These are phyloP conservation scores for Agonopterix arenella DNA, from an alignment of 2,888 invertebrate species.

Conservation along the genomic window DNA sequence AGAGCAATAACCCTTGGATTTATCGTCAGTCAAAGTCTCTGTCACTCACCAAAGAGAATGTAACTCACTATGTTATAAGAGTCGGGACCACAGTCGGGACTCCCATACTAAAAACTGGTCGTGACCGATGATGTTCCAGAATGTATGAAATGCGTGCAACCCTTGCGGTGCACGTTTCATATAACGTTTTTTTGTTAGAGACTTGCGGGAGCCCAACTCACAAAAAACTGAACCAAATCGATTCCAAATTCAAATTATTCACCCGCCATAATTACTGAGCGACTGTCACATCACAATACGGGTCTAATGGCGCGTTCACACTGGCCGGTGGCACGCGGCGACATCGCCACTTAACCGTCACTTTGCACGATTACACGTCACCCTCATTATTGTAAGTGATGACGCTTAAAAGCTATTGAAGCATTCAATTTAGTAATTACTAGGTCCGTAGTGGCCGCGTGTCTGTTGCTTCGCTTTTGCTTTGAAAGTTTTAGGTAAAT, in stretches of 20 bases:
- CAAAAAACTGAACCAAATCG: constrained; percentile 1
- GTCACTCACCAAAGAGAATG: too few relatives aligned
- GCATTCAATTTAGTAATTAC: constrained; percentile 74
- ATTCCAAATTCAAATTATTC: constrained; percentile 54
- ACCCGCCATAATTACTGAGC: constrained; percentile 33
- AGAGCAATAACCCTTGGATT: too few relatives aligned
- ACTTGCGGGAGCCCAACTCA: too few relatives aligned
- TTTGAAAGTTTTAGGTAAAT: constrained; percentile 27
- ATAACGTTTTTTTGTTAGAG: too few relatives aligned
- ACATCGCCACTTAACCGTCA: constrained; percentile 61
- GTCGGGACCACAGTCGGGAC: too few relatives aligned
- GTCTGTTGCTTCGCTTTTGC: not conserved
- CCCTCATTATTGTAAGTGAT: constrained; percentile 73
- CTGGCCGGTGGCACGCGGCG: constrained; percentile 38
- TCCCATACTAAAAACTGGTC: too few relatives aligned
- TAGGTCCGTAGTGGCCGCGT: constrained; percentile 36
- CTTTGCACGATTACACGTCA: constrained; percentile 44
- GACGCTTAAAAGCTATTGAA: constrained; percentile 68
- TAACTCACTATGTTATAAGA: too few relatives aligned
- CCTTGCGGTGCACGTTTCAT: too few relatives aligned
- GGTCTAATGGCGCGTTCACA: constrained; percentile 57
- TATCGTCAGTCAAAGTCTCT: too few relatives aligned
- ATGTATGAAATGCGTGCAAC: too few relatives aligned
- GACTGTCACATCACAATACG: constrained; percentile 40
- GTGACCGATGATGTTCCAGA: too few relatives aligned